Conservation (phyloP, 2,113 vertebrate species). For the Perccottus glenii region DNA sequence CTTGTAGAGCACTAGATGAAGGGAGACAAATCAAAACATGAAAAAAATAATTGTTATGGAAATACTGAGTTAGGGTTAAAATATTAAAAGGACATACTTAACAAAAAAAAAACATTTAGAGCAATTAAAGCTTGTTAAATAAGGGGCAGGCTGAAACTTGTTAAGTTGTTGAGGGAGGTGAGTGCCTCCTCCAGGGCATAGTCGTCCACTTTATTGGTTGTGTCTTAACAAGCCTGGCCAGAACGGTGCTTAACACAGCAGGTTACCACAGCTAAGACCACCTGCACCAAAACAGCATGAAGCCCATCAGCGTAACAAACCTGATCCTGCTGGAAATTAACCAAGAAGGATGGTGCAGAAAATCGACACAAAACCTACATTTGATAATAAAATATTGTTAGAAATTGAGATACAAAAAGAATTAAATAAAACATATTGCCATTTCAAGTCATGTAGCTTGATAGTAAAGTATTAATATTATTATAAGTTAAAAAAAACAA, state of each 20-base stretch:
- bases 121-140: constrained; percentile 77
- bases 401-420: background rate
- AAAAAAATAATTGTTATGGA: background rate
- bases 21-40: constrained; percentile 7
- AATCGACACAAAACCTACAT: background rate
- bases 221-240: constrained; percentile 86
- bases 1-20: constrained; percentile 87
- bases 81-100: constrained; percentile 50
- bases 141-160: constrained; percentile 90
- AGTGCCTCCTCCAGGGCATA: constrained; percentile 66
- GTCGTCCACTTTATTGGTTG: constrained; percentile 71
- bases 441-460: no score
- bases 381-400: background rate
- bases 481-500: no score
- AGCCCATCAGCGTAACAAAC: constrained; percentile 36
- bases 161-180: constrained; percentile 72
- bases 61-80: background rate
- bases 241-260: constrained; percentile 75
- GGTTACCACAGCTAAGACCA: constrained; percentile 59
- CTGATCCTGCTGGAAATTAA: constrained; percentile 3
- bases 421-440: background rate
- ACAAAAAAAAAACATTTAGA: constrained; percentile 75
- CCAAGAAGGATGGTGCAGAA: background rate
- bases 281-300: constrained; percentile 58
- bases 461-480: no score